Evolutionary conservation across 2,888 invertebrate genomes (phyloP).

Genomic region (Mythimna loreyi): DNA sequence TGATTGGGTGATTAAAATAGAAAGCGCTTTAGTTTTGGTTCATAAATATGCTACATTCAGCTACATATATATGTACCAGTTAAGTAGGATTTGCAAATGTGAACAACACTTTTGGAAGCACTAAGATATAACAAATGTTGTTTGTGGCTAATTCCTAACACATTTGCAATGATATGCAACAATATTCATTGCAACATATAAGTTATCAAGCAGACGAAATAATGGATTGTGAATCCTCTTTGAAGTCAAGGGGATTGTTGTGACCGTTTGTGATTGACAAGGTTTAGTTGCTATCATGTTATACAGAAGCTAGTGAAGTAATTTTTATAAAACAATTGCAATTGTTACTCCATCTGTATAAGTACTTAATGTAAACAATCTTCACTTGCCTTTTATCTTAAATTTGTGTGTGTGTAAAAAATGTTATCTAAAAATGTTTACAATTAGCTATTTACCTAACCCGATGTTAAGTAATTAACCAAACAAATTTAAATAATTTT

Average conservation of each 20-base stretch:
- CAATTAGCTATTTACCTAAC: too few relatives aligned
- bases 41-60: background rate
- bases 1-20: slow-evolving; percentile 1
- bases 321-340: background rate
- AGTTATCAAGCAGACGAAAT: background rate
- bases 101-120: background rate
- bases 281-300: background rate
- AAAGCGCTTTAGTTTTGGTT: background rate
- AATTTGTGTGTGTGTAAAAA: too few relatives aligned
- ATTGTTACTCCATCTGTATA: too few relatives aligned
- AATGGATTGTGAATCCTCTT: slow-evolving; percentile 1
- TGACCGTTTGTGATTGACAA: background rate
- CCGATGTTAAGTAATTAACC: too few relatives aligned
- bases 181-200: background rate
- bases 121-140: background rate
- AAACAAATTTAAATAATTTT: too few relatives aligned
- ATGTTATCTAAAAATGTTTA: too few relatives aligned
- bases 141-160: background rate
- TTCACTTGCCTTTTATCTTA: too few relatives aligned
- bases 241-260: background rate
- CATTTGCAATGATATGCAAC: background rate
- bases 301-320: background rate
- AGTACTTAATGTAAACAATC: too few relatives aligned
- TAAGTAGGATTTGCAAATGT: background rate
- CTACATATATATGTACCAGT: background rate